These are phyloP conservation scores for Lumbricus terrestris DNA, from an alignment of 2,888 invertebrate genomes.

Conservation along the genomic window DNA sequence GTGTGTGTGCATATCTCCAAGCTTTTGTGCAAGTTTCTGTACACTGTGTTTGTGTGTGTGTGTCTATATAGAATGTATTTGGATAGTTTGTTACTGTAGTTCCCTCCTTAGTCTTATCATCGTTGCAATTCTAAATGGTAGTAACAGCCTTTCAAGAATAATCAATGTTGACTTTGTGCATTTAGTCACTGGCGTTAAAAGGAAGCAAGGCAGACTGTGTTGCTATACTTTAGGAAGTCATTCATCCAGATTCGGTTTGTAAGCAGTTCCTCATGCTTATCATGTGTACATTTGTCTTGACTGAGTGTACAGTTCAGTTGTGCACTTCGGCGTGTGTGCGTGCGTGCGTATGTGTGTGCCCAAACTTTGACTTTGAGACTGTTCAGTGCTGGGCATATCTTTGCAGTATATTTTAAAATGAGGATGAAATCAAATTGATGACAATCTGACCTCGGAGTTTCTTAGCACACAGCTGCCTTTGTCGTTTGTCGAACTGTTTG, in stretches of 20 bases:
- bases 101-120: not conserved
- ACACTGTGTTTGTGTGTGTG: not conserved
- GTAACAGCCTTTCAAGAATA: not conserved
- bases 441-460: not conserved
- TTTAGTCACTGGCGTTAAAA: not conserved
- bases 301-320: not conserved
- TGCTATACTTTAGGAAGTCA: too few species aligned
- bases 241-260: not conserved
- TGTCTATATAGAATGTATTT: not conserved
- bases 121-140: not conserved
- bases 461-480: not conserved
- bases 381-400: not conserved
- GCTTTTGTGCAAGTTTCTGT: too few species aligned
- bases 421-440: not conserved
- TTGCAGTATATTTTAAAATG: not conserved
- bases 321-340: not conserved
- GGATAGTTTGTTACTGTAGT: not conserved
- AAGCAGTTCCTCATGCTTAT: not conserved
- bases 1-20: too few species aligned
- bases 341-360: not conserved
- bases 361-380: not conserved
- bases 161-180: not conserved
- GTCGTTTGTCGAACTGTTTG: not conserved
- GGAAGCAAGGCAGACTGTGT: not conserved
- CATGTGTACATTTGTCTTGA: not conserved